Evolutionary conservation across 2,888 invertebrate genomes (phyloP).

Genomic region (Lochmaea crataegi): DNA sequence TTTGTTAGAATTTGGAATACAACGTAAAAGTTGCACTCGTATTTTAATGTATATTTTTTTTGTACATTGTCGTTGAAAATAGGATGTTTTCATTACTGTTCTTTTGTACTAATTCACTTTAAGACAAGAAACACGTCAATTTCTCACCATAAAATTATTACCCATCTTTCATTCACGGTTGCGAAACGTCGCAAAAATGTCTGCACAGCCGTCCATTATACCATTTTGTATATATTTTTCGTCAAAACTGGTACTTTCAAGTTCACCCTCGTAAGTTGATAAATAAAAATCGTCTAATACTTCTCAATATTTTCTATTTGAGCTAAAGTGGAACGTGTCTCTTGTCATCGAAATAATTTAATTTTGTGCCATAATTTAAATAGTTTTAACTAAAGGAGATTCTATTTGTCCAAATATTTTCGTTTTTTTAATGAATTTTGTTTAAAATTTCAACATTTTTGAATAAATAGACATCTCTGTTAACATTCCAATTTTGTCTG

Average conservation of each 20-base stretch:
- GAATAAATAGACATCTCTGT: neutral
- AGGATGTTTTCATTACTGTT: neutral
- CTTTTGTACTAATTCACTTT: neutral
- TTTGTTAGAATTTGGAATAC: constrained; percentile 28
- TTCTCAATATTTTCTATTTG: no score
- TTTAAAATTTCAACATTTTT: neutral
- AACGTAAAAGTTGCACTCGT: constrained; percentile 26
- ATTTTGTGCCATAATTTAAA: neutral
- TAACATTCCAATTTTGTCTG: neutral
- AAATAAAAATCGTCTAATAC: no score
- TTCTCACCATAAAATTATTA: no score
- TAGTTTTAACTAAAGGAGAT: neutral
- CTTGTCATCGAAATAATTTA: neutral
- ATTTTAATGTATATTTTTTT: constrained; percentile 8
- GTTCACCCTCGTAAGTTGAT: no score
- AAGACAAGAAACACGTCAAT: neutral
- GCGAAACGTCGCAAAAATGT: no score
- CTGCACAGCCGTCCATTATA: no score
- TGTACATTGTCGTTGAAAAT: constrained; percentile 10
- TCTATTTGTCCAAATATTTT: neutral
- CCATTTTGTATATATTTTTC: no score
- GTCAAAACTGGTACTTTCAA: no score
- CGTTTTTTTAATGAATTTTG: neutral
- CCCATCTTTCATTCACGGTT: no score
- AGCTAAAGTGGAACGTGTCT: neutral